Evolutionary conservation across 2,888 invertebrate species (phyloP), one percentile per base, ranked within the genome.

Genomic region (Alloplasta piceator): DNA sequence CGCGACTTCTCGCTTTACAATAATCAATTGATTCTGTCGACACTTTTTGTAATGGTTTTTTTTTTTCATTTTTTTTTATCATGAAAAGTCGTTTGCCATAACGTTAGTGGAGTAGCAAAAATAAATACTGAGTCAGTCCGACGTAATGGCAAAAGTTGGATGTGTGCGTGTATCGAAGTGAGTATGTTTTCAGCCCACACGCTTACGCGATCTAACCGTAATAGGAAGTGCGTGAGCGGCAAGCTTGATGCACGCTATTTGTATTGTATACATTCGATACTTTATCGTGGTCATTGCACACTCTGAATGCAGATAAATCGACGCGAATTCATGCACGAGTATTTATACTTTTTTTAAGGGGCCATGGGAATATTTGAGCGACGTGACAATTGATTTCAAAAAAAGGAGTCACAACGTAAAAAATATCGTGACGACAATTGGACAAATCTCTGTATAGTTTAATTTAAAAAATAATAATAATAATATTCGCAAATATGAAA

Each of bases 171-270:
- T 36, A 16, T 10, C 26, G 26, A 66, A 50, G 61, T n/a, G 43
- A 74, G 60, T 60, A 60, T 60, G 74, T 66, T 50, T 66, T 56
- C 64, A 71, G 83, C 86, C 86, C 83, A 87, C 87, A 83, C 85
- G 75, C 71, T 82, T 74, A 76, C 82, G 78, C 81, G 83, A 76
- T 82, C 85, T 86, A 86, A 87, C 87, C 87, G 86, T 87, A 87
- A 87, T 87, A 87, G 87, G 87, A 87, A 87, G 84, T 86, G 87
- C 86, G 87, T 87, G 86, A 87, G 86, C 86, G 86, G 85, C 83
- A 41, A 67, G 43, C 68, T 70, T 58, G 70, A 70, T 64, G 52
- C 58, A 41, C 26, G 52, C 60, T 36, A 66, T 43, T n/a, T 48
- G 43, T 48, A 52, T 52, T 14, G 16, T 52, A 61, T 26, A 26